Evolutionary conservation across 2,888 invertebrate genomes (phyloP).

Genomic region (Zhuqinia jingwanae): DNA sequence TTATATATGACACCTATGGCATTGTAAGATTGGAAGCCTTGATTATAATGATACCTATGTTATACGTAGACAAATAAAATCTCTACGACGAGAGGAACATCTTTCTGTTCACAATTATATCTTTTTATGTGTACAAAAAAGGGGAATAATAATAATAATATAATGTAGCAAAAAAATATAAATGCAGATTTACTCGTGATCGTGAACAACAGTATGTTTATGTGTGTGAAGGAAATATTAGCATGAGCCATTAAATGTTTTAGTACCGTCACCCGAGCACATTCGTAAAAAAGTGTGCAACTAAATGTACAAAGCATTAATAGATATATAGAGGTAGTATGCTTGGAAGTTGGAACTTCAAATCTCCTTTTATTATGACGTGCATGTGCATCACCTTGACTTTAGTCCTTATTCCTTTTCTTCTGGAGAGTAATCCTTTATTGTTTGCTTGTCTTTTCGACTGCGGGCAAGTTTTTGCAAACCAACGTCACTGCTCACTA

Average conservation of each 20-base stretch:
- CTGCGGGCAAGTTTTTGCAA: background rate
- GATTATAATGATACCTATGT: too few relatives aligned
- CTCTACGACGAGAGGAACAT: too few relatives aligned
- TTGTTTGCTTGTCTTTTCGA: background rate
- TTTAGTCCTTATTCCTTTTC: conserved; percentile 17
- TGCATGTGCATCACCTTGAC: conserved; percentile 38
- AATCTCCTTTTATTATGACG: conserved; percentile 4
- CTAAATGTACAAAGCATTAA: conserved; percentile 7
- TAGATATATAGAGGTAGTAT: background rate
- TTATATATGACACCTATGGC: too few relatives aligned
- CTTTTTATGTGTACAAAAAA: too few relatives aligned
- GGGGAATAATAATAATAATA: too few relatives aligned
- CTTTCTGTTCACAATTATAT: too few relatives aligned
- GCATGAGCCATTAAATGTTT: background rate
- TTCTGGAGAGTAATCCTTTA: conserved; percentile 30
- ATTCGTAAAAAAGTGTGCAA: background rate
- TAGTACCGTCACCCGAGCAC: background rate
- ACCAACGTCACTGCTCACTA: background rate
- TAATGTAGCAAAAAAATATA: conserved; percentile 1
- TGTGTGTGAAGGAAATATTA: background rate
- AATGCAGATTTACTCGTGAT: background rate
- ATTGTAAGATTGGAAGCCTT: too few relatives aligned
- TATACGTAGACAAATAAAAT: too few relatives aligned
- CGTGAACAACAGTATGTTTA: background rate
- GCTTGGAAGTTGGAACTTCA: conserved; percentile 3